Evolutionary conservation across 2,888 invertebrate species (phyloP), one percentile per base, ranked within the genome.

Genomic region (Ceratothoa steindachneri): DNA sequence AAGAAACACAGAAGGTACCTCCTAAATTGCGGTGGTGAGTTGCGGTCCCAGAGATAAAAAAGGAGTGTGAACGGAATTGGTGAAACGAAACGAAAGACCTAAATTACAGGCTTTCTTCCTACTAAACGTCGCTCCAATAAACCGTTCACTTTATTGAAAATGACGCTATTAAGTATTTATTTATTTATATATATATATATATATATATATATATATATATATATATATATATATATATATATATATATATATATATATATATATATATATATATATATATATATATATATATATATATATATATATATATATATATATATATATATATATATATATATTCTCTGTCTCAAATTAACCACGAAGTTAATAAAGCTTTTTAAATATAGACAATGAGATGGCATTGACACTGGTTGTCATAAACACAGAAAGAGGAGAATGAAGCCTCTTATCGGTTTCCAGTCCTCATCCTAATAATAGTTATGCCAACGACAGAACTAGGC

Each of bases 171-270:
- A 41, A 9, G 15, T 41, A 41, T 41, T 9, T 41, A 41, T 41
- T 12, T 19, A 60, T 19, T 9, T 60, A 60, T 19, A 60, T 60
- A 60, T 60, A 60, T 60, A 22, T 60, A 60, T 60, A 60, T 60
- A 19, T 22, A 60, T 19, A n/a, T 19, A 19, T 60, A 19, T 19
- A n/a, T 19, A 19, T n/a, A 22, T 60, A 60, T 60, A n/a, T 22
- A 60, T 60, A n/a, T 60, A 19, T 60, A 19, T 19, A 41, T 41
- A 41, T 41, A 41, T 41, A 41, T 41, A 41, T 41, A 41, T 41
- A 41, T 41, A 41, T 41, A 41, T 41, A 41, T 41, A 41, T 41
- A 41, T 41, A 41, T 41, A 41, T 41, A 41, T 41, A 41, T 41
- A 41, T 41, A 41, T 41, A 41, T 41, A 41, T 41, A 41, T 41